phyloP scores from a whole-genome alignment of 2,888 invertebrate genomes.

The Criorhina ranunculi region DNA sequence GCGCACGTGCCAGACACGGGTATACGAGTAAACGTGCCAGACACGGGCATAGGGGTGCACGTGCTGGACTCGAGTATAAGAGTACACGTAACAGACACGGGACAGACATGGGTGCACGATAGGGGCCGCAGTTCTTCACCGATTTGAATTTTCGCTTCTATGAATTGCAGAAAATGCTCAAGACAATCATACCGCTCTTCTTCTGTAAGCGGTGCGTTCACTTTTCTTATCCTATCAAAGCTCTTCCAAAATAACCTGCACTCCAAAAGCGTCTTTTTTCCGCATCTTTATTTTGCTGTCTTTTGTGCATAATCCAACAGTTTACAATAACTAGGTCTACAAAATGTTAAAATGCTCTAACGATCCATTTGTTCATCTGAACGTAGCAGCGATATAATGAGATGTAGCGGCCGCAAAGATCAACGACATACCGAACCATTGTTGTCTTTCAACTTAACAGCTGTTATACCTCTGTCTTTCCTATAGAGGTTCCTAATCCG shows the following conservation, averaged over 20 bases:
- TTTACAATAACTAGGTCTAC: constrained; percentile 8
- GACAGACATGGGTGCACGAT: no score
- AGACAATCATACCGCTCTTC: constrained; percentile 15
- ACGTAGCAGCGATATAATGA: constrained; percentile 21
- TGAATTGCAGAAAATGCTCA: constrained; percentile 23
- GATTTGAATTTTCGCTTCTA: constrained; percentile 32
- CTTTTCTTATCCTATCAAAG: constrained; percentile 26
- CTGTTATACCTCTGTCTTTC: no score
- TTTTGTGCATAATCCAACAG: constrained; percentile 15
- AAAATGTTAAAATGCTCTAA: constrained; percentile 1
- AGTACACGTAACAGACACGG: no score
- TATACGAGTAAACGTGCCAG: no score
- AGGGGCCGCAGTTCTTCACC: no score
- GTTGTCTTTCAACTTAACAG: no score
- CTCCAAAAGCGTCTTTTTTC: constrained; percentile 25
- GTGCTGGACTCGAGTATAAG: no score
- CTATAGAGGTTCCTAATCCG: no score
- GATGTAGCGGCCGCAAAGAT: constrained; percentile 16
- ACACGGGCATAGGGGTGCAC: no score
- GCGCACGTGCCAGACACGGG: no score
- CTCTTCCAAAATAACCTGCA: constrained; percentile 15
- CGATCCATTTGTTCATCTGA: not conserved
- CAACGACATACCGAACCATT: no score
- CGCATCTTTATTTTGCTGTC: constrained; percentile 5
- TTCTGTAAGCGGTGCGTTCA: not conserved